These are phyloP conservation scores for Melieria crassipennis DNA, from an alignment of 2,888 invertebrate genomes.

Conservation along the genomic window DNA sequence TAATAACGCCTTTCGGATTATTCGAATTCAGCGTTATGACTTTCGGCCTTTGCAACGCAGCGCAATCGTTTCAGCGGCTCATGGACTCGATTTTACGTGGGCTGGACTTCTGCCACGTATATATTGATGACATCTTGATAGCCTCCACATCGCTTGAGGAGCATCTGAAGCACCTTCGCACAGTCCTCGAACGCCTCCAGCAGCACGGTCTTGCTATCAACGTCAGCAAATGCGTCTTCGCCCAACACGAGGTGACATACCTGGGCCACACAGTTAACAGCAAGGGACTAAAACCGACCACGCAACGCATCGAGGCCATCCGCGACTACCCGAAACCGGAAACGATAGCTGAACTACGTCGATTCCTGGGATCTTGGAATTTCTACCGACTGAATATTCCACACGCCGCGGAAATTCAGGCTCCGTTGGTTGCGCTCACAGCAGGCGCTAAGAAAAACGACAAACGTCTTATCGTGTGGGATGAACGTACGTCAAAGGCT, in stretches of 20 bases:
- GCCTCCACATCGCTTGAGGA: slow-evolving; percentile 42
- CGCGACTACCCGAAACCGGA: slow-evolving; percentile 27
- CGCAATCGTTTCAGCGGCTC: slow-evolving; percentile 57
- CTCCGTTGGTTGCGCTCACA: slow-evolving; percentile 25
- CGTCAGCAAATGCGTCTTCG: slow-evolving; percentile 33
- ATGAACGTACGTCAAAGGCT: slow-evolving; percentile 2
- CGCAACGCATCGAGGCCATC: slow-evolving; percentile 26
- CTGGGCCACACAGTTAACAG: slow-evolving; percentile 33
- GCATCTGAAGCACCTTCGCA: slow-evolving; percentile 43
- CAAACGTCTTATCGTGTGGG: not conserved
- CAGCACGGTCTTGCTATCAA: slow-evolving; percentile 28
- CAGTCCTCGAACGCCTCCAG: slow-evolving; percentile 42
- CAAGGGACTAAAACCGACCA: slow-evolving; percentile 36
- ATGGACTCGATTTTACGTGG: slow-evolving; percentile 51
- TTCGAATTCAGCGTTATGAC: no score
- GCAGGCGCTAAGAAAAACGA: slow-evolving; percentile 40
- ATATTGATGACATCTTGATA: slow-evolving; percentile 51
- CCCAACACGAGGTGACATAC: slow-evolving; percentile 20
- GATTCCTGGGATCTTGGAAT: slow-evolving; percentile 45
- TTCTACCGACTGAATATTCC: slow-evolving; percentile 42
- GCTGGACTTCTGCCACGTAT: slow-evolving; percentile 44
- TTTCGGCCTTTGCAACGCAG: slow-evolving; percentile 58
- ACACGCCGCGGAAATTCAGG: slow-evolving; percentile 34
- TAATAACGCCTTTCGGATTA: no score
- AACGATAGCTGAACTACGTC: slow-evolving; percentile 34